A percentile compares a stretch with the other conserved stretches of the same genome.
These are phyloP conservation scores for Phoxinus dragarum DNA, from an alignment of 2,797 vertebrate species.

Conservation along the genomic window DNA sequence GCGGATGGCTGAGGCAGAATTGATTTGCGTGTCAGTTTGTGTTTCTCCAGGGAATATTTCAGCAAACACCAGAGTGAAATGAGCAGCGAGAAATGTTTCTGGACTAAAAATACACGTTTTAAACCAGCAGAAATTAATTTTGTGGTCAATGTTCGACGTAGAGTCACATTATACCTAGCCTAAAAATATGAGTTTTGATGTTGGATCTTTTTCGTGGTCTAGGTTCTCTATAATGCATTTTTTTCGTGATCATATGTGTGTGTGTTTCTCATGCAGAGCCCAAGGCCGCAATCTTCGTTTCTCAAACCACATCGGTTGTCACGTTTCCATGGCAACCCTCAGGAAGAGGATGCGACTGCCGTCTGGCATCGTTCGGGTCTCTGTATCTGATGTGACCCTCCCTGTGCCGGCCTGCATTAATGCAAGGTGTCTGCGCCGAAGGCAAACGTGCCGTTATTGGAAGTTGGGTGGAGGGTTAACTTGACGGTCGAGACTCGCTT, in stretches of 20 bases:
- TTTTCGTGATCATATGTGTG: not conserved
- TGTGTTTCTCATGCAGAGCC: not conserved
- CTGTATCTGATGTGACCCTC: slow-evolving; percentile 16
- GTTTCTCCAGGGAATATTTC: slow-evolving; percentile 8
- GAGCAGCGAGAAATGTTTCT: not conserved
- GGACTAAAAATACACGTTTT: not conserved
- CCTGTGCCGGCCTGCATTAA: slow-evolving; percentile 5
- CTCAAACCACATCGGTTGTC: slow-evolving; percentile 7
- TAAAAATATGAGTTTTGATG: not conserved
- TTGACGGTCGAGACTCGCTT: not conserved
- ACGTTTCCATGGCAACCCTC: slow-evolving; percentile 38
- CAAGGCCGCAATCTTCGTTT: slow-evolving; percentile 20
- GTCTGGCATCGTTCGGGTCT: slow-evolving; percentile 23
- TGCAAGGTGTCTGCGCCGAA: not conserved
- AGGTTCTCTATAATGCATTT: not conserved
- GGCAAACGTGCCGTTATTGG: not conserved
- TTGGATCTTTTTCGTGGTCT: not conserved
- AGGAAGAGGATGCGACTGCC: slow-evolving; percentile 6
- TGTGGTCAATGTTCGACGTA: not conserved
- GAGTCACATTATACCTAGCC: not conserved
- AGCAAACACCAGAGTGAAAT: not conserved
- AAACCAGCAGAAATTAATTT: not conserved
- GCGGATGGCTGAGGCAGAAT: not conserved
- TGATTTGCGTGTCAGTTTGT: not conserved
- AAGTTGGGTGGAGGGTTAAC: not conserved